These are phyloP conservation scores for Metridium senile DNA, from an alignment of 92 coral and sea anemone genomes.

Conservation along the genomic window DNA sequence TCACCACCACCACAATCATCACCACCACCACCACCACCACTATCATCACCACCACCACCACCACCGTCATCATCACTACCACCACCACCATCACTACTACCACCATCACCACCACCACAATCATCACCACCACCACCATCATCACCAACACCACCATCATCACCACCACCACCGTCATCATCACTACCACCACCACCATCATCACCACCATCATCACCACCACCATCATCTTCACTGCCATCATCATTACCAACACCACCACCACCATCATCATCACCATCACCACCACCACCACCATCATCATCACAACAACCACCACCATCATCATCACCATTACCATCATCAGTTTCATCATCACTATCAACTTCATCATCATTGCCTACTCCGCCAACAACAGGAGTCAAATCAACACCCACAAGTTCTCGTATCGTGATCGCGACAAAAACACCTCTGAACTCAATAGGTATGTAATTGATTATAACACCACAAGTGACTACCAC, in stretches of 20 bases:
- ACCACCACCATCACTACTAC: not conserved
- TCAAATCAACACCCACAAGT: not conserved
- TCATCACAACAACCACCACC: not conserved
- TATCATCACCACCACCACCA: not conserved
- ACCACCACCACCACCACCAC: not conserved
- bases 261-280: not conserved
- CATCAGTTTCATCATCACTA: not conserved
- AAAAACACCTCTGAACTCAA: no score
- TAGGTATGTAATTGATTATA: no score
- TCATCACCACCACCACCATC: not conserved
- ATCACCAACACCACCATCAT: not conserved
- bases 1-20: not conserved
- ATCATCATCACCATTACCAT: not conserved
- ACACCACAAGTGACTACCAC: no score
- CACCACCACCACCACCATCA: not conserved
- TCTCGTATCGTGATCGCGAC: no score
- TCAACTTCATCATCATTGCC: not conserved
- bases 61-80: not conserved
- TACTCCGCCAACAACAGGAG: not conserved
- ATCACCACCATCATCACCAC: not conserved
- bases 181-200: not conserved
- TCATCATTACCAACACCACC: not conserved
- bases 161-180: not conserved
- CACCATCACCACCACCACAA: not conserved
- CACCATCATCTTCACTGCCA: not conserved